Conservation (phyloP, 1,140 invertebrate genomes). For the Sminthurinus signatus region DNA sequence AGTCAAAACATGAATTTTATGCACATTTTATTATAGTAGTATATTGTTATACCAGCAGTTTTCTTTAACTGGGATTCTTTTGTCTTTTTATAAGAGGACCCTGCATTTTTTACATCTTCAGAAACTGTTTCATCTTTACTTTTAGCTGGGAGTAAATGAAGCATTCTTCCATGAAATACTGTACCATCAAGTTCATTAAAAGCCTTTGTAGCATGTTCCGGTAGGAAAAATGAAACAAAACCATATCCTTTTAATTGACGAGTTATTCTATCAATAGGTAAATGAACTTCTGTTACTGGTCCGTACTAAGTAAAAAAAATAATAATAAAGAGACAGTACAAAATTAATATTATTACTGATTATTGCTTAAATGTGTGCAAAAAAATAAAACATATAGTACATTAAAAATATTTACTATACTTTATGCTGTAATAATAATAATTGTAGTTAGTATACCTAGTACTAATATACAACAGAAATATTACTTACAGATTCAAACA, state of each 20-base stretch:
- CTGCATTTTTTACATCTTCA: background rate
- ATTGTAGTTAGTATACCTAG: no score
- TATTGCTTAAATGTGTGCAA: background rate
- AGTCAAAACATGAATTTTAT: background rate
- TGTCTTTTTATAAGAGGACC: constrained; percentile 72
- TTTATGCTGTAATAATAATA: no score
- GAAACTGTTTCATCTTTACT: constrained; percentile 51
- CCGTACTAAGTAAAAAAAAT: constrained; percentile 53
- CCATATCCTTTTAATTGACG: constrained; percentile 91
- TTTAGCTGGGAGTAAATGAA: constrained; percentile 89
- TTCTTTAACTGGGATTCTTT: constrained; percentile 74
- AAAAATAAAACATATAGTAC: background rate
- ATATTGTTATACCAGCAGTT: constrained; percentile 54
- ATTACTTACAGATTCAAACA: constrained; percentile 75
- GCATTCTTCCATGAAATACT: constrained; percentile 79
- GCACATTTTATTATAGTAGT: no score
- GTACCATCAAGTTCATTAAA: constrained; percentile 82
- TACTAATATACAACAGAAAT: background rate
- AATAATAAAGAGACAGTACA: no score
- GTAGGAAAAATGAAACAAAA: constrained; percentile 85
- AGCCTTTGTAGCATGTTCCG: constrained; percentile 88
- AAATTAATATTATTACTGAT: background rate
- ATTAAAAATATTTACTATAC: background rate
- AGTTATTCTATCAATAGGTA: constrained; percentile 79
- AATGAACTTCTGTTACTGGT: constrained; percentile 74